These are phyloP conservation scores for Galerucella pusilla DNA, from an alignment of 2,888 invertebrate species.

Conservation along the genomic window DNA sequence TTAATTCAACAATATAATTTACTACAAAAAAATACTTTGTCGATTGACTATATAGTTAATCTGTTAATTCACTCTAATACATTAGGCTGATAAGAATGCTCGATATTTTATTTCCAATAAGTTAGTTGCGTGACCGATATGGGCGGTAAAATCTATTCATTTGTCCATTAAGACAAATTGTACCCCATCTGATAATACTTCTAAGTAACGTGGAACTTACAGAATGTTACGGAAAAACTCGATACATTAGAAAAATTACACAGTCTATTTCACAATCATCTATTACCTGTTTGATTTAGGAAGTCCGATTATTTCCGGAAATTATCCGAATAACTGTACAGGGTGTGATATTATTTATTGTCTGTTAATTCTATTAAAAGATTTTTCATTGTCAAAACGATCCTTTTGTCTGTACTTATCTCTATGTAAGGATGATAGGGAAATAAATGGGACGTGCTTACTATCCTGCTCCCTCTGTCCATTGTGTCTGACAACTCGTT, in stretches of 20 bases:
- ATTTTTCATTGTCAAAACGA: background rate
- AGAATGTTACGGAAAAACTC: conserved; percentile 6
- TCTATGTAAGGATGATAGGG: conserved; percentile 11
- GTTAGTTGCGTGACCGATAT: conserved; percentile 40
- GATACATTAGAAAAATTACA: conserved; percentile 38
- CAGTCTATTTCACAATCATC: conserved; percentile 19
- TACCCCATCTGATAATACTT: conserved; percentile 40
- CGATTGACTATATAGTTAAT: conserved; percentile 23
- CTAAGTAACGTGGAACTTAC: conserved; percentile 45
- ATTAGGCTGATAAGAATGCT: conserved; percentile 39
- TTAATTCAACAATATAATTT: no score
- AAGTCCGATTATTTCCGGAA: background rate
- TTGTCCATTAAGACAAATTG: conserved; percentile 46
- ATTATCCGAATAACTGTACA: background rate
- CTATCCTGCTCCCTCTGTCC: background rate
- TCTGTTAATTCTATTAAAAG: background rate
- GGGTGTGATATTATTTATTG: background rate
- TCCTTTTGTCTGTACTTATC: background rate
- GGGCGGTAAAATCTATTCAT: conserved; percentile 42
- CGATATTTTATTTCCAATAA: conserved; percentile 40
- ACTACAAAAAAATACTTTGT: no score
- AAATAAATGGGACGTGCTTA: conserved; percentile 25
- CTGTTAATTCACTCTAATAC: conserved; percentile 45
- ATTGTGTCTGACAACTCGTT: conserved; percentile 20
- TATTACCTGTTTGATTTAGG: conserved; percentile 13